phyloP scores from a whole-genome alignment of 2,113 vertebrate genomes.

The Dasypus novemcinctus region DNA sequence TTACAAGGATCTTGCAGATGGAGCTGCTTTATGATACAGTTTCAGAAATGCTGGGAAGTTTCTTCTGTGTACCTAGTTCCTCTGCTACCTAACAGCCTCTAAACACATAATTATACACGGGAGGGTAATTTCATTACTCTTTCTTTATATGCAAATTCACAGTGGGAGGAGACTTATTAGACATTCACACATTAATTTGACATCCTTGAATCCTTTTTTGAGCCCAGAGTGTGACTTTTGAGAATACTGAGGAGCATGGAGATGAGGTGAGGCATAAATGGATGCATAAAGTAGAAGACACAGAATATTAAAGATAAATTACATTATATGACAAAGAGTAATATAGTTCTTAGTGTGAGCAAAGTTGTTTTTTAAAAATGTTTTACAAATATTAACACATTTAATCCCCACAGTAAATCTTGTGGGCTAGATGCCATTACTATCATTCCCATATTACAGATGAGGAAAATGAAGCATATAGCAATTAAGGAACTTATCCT shows the following conservation, averaged over 20 bases:
- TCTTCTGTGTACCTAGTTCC: not conserved
- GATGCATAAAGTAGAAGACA: not conserved
- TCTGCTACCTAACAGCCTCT: not conserved
- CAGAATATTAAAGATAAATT: not conserved
- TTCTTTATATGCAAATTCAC: not conserved
- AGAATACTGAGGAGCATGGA: not conserved
- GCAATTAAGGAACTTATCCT: slow-evolving; percentile 20
- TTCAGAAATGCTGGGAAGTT: not conserved
- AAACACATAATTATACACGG: not conserved
- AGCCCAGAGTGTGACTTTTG: not conserved
- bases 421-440: slow-evolving; percentile 2
- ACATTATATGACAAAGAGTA: not conserved
- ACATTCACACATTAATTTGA: not conserved
- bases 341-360: not conserved
- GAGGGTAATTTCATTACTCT: not conserved
- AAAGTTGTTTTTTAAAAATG: not conserved
- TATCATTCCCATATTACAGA: slow-evolving; percentile 50
- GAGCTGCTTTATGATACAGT: not conserved
- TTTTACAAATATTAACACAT: slow-evolving; percentile 35
- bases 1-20: not conserved
- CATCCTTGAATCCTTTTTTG: not conserved
- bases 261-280: not conserved
- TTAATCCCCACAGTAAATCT: not conserved
- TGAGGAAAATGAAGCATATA: slow-evolving; percentile 52
- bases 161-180: not conserved